Evolutionary conservation across 2,797 vertebrate genomes (phyloP).

Genomic region (Sebastes vulpes): DNA sequence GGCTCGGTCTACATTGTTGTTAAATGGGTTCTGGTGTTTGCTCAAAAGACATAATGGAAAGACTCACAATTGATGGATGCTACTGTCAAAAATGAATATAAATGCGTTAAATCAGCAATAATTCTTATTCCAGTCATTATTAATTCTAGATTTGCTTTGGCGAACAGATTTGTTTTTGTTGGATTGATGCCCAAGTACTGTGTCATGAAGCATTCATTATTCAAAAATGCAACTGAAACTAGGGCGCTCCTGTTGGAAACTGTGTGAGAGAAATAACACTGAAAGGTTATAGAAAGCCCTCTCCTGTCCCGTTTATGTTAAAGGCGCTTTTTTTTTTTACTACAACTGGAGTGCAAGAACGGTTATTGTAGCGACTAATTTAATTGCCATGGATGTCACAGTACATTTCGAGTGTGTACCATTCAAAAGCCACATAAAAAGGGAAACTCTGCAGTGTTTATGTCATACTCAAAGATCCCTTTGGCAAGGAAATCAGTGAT

Average conservation of each 20-base stretch:
- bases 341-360: slow-evolving; percentile 21
- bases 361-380: slow-evolving; percentile 63
- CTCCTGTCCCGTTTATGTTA: slow-evolving; percentile 62
- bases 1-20: slow-evolving; percentile 4
- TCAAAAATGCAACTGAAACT: slow-evolving; percentile 57
- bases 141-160: slow-evolving; percentile 69
- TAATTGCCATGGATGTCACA: slow-evolving; percentile 67
- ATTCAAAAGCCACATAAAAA: slow-evolving; percentile 43
- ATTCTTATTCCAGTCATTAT: slow-evolving; percentile 56
- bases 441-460: slow-evolving; percentile 45
- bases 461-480: slow-evolving; percentile 62
- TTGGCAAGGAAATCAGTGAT: slow-evolving; percentile 71
- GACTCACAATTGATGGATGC: slow-evolving; percentile 50
- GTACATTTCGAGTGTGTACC: slow-evolving; percentile 50
- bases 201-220: slow-evolving; percentile 68
- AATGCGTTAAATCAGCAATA: slow-evolving; percentile 56
- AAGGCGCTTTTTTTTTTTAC: slow-evolving; percentile 11
- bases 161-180: slow-evolving; percentile 62
- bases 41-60: slow-evolving; percentile 55
- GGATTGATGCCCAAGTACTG: slow-evolving; percentile 57
- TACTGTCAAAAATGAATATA: slow-evolving; percentile 46
- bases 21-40: slow-evolving; percentile 40
- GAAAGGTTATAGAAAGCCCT: slow-evolving; percentile 68
- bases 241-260: slow-evolving; percentile 54
- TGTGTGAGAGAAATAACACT: slow-evolving; percentile 53